Base-by-base conservation (phyloP, 2,113 vertebrate genomes). In the human region DNA sequence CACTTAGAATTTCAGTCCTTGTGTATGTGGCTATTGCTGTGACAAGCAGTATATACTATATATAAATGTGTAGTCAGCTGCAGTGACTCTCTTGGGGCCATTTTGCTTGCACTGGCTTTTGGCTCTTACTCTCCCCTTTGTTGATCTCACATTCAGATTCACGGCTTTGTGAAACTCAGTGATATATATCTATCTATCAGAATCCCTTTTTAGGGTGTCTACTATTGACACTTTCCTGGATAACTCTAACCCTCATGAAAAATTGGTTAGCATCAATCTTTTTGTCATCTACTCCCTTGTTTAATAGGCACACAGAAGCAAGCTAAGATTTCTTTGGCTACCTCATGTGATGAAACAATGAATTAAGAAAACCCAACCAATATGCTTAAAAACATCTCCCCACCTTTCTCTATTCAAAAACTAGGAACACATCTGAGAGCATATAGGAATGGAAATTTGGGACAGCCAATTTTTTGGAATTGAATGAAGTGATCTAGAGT, bases 81-180 rank as follows among this genome's bases (percentile, higher is more conserved):
- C 87, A 59, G 52, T 12, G 40, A 50, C 45, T 76, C 59, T 52
- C 75, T 59, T 87, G 61, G 55, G 73, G 30, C 25, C 1, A 4
- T 66, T 76, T 78, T 66, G 30, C 32, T 85, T 96, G 93, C 43
- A 8, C 38, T 91, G 16, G 23, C n/a, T 80, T 97, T 82, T 92
- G 45, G 25, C 66, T 94, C 59, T 48, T 59, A 57, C 66, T 59
- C 45, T 73, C 9, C 22, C 45, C 83, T 91, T 64, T 93, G 73
- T 68, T 61, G 61, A 59, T 89, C 92, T 89, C 10, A 13, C 59
- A 66, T 66, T 52, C 50, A 66, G 3, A 52, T 59, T 38, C 38
- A 32, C 9, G 68, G 32, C 20, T 55, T 73, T 95, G 90, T 89
- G 23, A 88, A 92, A 45, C 35, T 72, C n/a, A 48, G 1, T 76